Evolutionary conservation across 1,140 invertebrate species (phyloP), one percentile per base, ranked within the genome.

Genomic region (Drosophila azteca): DNA sequence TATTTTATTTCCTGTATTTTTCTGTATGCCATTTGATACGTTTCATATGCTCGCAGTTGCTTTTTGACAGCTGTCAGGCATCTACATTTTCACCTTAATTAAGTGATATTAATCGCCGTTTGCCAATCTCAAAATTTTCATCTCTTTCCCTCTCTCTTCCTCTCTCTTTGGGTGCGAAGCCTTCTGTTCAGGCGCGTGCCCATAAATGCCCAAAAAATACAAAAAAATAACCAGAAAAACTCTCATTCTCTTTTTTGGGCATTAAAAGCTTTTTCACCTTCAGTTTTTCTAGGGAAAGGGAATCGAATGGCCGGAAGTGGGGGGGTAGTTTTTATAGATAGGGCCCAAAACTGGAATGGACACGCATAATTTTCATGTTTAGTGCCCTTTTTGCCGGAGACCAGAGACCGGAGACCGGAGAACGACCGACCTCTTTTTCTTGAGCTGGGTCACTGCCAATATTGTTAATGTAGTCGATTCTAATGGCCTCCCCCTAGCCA

Each of bases 11-110:
- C 53, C 73, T 63, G 49, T 54, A 57, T 67, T 71, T 20, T 20
- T 20, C 17, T 20, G 57, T 54, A 57, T 49, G 81, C 62, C 72
- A 90, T 84, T 89, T 63, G 76, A 87, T 84, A 83, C 63, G 54
- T 61, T 69, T 69, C 59, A 60, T 69, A 53, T 58, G 64, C 49
- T 49, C 17, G 17, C 17, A 20, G 17, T 57, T 64, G 51, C 58
- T 62, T 67, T 84, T 69, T 89, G 84, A 89, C 84, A 89, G 84
- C 84, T 89, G 84, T 89, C 84, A 60, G 62, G 52, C 77, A 69
- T 75, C 69, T 89, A 80, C 17, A 90, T 89, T 89, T 89, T 68
- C 84, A 89, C 84, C 84, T 89, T 89, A 89, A 89, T 89, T 89
- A 89, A 89, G 84, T 89, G 84, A 89, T 89, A 89, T 89, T 90